phyloP scores from a whole-genome alignment of 2,888 invertebrate genomes.

The Tortrix viridana region DNA sequence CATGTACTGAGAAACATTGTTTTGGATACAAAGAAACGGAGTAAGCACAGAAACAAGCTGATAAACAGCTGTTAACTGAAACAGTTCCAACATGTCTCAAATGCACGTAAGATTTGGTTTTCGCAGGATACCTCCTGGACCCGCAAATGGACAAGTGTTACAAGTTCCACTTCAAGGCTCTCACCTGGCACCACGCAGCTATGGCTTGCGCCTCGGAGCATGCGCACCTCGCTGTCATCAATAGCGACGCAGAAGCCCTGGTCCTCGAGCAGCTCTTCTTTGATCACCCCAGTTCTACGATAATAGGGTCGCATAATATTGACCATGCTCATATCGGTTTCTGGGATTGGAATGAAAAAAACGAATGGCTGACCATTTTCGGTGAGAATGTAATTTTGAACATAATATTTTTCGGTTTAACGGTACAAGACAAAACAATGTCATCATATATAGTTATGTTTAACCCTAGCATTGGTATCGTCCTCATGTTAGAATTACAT shows the following conservation, averaged over 20 bases:
- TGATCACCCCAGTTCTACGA: constrained; percentile 4
- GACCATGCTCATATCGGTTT: constrained; percentile 20
- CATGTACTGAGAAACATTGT: no score
- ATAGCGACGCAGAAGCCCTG: constrained; percentile 28
- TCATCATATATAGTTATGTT: no score
- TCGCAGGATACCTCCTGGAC: constrained; percentile 21
- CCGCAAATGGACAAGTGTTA: constrained; percentile 25
- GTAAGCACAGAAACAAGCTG: no score
- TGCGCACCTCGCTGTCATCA: constrained; percentile 29
- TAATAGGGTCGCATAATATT: neutral
- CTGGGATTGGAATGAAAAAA: constrained; percentile 24
- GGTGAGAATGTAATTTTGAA: constrained; percentile 6
- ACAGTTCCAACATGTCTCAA: no score
- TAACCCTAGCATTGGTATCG: no score
- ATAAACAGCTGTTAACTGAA: no score
- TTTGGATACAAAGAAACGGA: no score
- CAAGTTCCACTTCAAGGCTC: constrained; percentile 22
- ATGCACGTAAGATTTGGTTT: no score
- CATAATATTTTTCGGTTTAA: no score
- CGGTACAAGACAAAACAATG: no score
- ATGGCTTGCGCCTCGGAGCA: constrained; percentile 25
- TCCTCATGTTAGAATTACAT: no score
- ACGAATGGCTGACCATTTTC: constrained; percentile 16
- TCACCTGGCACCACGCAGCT: constrained; percentile 18
- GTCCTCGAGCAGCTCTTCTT: constrained; percentile 19